These are phyloP conservation scores for Pangasius mekongensis DNA, from an alignment of 2,797 vertebrate species.

Conservation along the genomic window DNA sequence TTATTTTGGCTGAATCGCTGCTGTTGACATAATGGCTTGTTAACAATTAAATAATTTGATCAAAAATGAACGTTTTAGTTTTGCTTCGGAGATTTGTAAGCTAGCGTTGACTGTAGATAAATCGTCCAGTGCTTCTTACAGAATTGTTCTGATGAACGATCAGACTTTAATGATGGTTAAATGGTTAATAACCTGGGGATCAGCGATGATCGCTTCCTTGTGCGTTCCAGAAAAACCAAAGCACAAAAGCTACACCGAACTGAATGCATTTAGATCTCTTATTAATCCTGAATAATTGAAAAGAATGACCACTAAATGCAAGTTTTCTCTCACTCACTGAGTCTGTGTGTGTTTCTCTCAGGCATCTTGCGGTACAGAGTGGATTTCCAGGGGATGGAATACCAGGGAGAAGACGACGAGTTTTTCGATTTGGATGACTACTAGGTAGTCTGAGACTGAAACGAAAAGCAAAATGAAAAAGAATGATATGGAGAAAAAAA, in stretches of 20 bases:
- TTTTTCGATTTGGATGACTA: conserved; percentile 99
- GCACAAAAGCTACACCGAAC: too few species aligned
- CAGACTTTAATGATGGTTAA: not conserved
- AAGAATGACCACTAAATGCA: not conserved
- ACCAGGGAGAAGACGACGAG: conserved; percentile 98
- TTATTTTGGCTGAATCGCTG: not conserved
- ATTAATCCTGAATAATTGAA: conserved; percentile 10
- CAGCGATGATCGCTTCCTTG: not conserved
- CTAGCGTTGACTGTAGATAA: not conserved
- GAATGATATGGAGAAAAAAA: conserved; percentile 81
- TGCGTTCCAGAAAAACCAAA: not conserved
- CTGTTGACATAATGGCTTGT: not conserved
- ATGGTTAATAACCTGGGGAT: not conserved
- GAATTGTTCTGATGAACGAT: not conserved
- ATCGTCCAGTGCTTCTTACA: not conserved
- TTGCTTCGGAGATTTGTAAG: not conserved
- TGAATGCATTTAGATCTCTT: not conserved
- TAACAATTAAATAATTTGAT: not conserved
- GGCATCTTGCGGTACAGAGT: conserved; percentile 99
- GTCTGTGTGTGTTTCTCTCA: conserved; percentile 62
- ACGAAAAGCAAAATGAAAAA: conserved; percentile 69
- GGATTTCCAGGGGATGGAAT: conserved; percentile 99
- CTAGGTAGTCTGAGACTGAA: conserved; percentile 95
- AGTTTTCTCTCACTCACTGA: not conserved
- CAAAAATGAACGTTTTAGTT: not conserved